These are phyloP conservation scores for Oncorhynchus tshawytscha DNA, from an alignment of 2,113 vertebrate genomes.

Conservation along the genomic window DNA sequence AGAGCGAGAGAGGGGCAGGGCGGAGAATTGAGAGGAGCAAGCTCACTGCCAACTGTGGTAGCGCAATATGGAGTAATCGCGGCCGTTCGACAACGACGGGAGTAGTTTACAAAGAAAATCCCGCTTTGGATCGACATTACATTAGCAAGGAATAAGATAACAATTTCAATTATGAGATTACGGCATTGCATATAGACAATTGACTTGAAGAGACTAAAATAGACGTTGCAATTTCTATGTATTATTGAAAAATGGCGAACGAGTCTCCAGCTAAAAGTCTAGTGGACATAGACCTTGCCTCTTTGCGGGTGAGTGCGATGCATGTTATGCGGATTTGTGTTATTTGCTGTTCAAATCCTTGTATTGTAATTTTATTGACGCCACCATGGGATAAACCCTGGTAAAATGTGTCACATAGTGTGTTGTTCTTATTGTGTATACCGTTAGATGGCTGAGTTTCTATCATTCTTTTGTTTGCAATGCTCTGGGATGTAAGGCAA, in stretches of 20 bases:
- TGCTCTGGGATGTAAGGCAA: constrained; percentile 46
- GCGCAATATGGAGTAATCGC: constrained; percentile 77
- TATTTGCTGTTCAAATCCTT: too few species aligned
- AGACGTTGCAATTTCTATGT: constrained; percentile 30
- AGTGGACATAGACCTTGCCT: constrained; percentile 92
- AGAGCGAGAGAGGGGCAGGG: constrained; percentile 27
- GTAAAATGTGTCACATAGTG: too few species aligned
- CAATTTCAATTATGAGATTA: constrained; percentile 52
- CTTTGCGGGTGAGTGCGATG: constrained; percentile 82
- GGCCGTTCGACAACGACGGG: constrained; percentile 32
- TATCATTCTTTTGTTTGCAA: constrained; percentile 64
- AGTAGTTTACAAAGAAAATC: constrained; percentile 40
- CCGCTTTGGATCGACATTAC: constrained; percentile 24
- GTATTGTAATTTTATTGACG: neutral
- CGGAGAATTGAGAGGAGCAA: constrained; percentile 23
- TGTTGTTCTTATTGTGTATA: neutral
- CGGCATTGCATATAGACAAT: constrained; percentile 15
- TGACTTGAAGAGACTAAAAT: constrained; percentile 46
- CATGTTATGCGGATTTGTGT: constrained; percentile 1
- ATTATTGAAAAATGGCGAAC: constrained; percentile 88
- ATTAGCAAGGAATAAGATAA: constrained; percentile 27
- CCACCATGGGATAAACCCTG: neutral
- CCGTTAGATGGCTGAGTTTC: constrained; percentile 22
- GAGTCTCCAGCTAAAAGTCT: constrained; percentile 94
- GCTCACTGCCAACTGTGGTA: constrained; percentile 43